A percentile compares a stretch with the other conserved stretches of the same genome.
Conservation (phyloP, 2,888 invertebrate genomes). For the Thalpophila matura region DNA sequence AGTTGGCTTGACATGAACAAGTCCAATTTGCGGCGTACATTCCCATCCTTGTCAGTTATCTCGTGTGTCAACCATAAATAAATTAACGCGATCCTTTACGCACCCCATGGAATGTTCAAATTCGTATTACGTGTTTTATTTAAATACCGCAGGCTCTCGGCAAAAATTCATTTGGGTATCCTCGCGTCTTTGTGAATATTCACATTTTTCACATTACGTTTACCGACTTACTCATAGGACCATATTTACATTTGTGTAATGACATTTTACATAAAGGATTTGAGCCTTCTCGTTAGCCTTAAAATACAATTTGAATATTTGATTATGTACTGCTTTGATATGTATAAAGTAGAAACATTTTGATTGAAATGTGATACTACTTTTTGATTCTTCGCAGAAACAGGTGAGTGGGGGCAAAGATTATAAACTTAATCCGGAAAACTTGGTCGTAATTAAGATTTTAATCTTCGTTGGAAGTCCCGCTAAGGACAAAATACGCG, state of each 20-base stretch:
- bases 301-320: conserved; percentile 32
- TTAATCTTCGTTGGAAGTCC: conserved; percentile 79
- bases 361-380: conserved; percentile 62
- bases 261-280: conserved; percentile 34
- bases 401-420: conserved; percentile 74
- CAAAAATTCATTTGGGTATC: conserved; percentile 65
- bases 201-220: conserved; percentile 60
- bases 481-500: conserved; percentile 78
- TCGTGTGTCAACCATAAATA: conserved; percentile 71
- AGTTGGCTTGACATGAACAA: conserved; percentile 54
- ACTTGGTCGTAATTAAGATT: conserved; percentile 87
- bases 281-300: conserved; percentile 14
- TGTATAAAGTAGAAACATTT: conserved; percentile 12
- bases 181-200: conserved; percentile 59
- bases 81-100: conserved; percentile 66
- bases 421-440: conserved; percentile 84
- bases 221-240: conserved; percentile 44
- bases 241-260: conserved; percentile 48
- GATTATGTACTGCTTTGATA: conserved; percentile 18
- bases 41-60: conserved; percentile 59
- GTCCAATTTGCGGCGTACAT: conserved; percentile 58
- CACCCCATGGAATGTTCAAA: conserved; percentile 64
- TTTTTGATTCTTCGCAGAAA: conserved; percentile 68
- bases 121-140: conserved; percentile 66
- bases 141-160: conserved; percentile 64